These are phyloP conservation scores for Amblyjoppa proteus DNA, from an alignment of 2,888 invertebrate genomes.

Conservation along the genomic window DNA sequence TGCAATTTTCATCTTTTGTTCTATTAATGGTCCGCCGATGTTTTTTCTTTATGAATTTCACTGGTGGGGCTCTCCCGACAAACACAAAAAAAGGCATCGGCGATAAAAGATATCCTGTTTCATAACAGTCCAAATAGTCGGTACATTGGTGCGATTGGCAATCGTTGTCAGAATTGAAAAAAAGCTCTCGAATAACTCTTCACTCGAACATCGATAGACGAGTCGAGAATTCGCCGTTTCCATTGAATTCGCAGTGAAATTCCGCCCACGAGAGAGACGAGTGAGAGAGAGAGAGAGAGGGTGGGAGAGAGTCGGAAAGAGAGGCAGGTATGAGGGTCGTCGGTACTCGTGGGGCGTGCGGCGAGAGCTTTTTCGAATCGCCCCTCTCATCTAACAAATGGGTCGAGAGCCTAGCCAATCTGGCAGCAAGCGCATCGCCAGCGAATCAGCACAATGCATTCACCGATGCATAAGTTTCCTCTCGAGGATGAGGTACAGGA, in stretches of 20 bases:
- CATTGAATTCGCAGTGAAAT: constrained; percentile 57
- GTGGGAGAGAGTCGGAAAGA: background rate
- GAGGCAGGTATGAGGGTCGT: constrained; percentile 36
- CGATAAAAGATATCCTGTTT: constrained; percentile 12
- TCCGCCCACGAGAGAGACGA: constrained; percentile 38
- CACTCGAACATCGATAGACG: constrained; percentile 51
- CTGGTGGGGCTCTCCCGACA: background rate
- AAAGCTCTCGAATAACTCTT: constrained; percentile 57
- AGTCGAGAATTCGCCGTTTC: constrained; percentile 57
- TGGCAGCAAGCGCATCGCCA: constrained; percentile 69
- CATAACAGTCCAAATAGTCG: constrained; percentile 6
- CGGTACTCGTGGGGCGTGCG: constrained; percentile 35
- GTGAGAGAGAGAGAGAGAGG: background rate
- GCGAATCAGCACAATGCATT: constrained; percentile 76
- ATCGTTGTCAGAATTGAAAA: constrained; percentile 62
- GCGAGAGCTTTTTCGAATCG: constrained; percentile 69
- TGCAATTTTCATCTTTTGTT: background rate
- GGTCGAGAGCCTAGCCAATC: constrained; percentile 66
- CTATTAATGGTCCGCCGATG: background rate
- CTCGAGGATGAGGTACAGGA: constrained; percentile 70
- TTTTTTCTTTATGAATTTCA: background rate
- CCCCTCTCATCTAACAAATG: constrained; percentile 75
- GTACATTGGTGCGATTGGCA: constrained; percentile 53
- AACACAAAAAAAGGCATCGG: background rate
- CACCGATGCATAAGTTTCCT: constrained; percentile 75